Base-by-base conservation (phyloP, 2,797 vertebrate species). In the Loris lydekkerianus region DNA sequence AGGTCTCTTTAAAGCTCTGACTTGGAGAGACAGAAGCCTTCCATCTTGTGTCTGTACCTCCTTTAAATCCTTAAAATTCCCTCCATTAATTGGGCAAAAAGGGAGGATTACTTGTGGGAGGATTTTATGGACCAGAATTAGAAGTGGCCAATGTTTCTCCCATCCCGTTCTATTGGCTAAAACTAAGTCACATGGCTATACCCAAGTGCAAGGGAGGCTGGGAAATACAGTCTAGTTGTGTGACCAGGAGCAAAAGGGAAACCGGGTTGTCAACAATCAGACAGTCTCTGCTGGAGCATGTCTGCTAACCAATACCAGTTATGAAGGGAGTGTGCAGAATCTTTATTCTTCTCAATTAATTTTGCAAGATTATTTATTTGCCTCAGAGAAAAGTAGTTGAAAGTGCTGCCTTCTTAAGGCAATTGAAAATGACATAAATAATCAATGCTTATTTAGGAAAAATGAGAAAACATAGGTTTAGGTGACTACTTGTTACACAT, bases 1-100 rank as follows among this genome's bases (percentile, higher is more conserved):
- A 53, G n/a, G 40, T 92, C 53, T 86, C 49, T 53, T 89, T 60
- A 96, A 86, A 92, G 23, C 63, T 75, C 34, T 75, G 31, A 21
- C 43, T 2, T 34, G 7, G 7, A 7, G 18, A 63, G 23, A 11
- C 0, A 4, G 40, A 60, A 84, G 65, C 10, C 56, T 73, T 82
- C 17, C 6, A 23, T 43, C 69, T 76, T 86, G 27, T 63, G 56
- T 20, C 31, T 0, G 7, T 2, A 15, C 5, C 56, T 77, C 21
- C 37, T 80, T 70, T 31, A 70, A 70, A 70, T 72, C 29, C 1
- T 34, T 84, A 14, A 53, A 56, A 83, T 89, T 53, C 49, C 61
- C 10, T 60, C 25, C 10, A 46, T 43, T 95, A 53, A 60, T 70
- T 10, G 73, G 63, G 76, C 31, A 93, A 56, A 25, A 43, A 34